phyloP scores from a whole-genome alignment of 1,140 invertebrate genomes.

The Diploscapter pachys region DNA sequence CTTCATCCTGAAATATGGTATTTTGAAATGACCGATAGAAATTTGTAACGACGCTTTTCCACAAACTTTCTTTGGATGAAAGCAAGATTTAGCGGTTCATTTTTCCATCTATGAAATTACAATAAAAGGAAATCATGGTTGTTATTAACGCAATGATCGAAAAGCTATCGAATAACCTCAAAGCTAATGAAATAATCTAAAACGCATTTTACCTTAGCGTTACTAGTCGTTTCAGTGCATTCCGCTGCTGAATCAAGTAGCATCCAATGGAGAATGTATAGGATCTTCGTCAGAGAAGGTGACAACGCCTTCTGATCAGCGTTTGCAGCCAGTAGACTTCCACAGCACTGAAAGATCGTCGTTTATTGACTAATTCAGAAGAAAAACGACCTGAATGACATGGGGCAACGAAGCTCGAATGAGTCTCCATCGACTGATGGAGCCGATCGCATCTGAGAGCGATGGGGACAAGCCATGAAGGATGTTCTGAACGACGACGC shows the following conservation, averaged over 20 bases:
- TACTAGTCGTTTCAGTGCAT: conserved; percentile 75
- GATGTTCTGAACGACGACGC: conserved; percentile 95
- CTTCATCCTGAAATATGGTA: too few relatives aligned
- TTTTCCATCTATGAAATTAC: too few relatives aligned
- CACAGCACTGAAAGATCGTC: conserved; percentile 47
- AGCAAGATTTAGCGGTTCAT: too few relatives aligned
- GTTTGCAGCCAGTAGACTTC: conserved; percentile 41
- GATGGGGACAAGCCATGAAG: conserved; percentile 88
- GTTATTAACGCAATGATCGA: too few relatives aligned
- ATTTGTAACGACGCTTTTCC: too few relatives aligned
- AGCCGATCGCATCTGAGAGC: conserved; percentile 82
- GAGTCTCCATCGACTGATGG: conserved; percentile 79
- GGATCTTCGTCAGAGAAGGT: conserved; percentile 81
- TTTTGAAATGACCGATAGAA: too few relatives aligned
- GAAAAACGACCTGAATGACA: conserved; percentile 78
- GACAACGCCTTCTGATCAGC: conserved; percentile 21
- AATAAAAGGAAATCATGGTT: too few relatives aligned
- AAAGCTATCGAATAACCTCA: too few relatives aligned
- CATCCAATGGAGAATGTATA: conserved; percentile 98
- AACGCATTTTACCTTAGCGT: conserved; percentile 17
- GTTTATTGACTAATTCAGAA: background rate
- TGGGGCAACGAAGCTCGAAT: conserved; percentile 85
- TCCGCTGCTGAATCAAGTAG: conserved; percentile 93
- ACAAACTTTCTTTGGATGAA: too few relatives aligned
- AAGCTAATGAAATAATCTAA: too few relatives aligned